A percentile compares a stretch with the other conserved stretches of the same genome.
phyloP scores from a whole-genome alignment of 1,140 invertebrate species.

The Holotrichia oblita region DNA sequence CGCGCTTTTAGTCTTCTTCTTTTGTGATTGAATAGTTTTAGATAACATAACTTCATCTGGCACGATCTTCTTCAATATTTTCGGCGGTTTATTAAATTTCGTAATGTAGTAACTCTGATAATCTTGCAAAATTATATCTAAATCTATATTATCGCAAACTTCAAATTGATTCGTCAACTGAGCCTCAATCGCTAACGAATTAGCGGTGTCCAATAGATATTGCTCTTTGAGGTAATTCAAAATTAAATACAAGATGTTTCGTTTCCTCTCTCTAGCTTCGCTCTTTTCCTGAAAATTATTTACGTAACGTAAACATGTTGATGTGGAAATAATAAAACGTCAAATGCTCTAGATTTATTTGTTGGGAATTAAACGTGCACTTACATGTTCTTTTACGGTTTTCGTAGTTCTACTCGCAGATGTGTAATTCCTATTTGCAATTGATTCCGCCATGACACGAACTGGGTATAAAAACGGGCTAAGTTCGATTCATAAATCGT shows the following conservation, averaged over 20 bases:
- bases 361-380: background rate
- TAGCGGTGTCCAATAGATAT: slow-evolving; percentile 72
- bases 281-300: slow-evolving; percentile 57
- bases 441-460: slow-evolving; percentile 12
- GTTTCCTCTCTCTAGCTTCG: slow-evolving; percentile 72
- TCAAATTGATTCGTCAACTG: slow-evolving; percentile 72
- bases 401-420: background rate
- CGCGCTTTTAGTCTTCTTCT: slow-evolving; percentile 5
- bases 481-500: no score
- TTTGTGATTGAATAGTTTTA: slow-evolving; percentile 25
- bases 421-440: slow-evolving; percentile 13
- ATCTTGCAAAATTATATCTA: slow-evolving; percentile 87
- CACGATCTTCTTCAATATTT: slow-evolving; percentile 67
- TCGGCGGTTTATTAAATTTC: slow-evolving; percentile 87
- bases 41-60: background rate
- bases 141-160: slow-evolving; percentile 91
- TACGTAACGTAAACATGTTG: background rate
- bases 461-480: background rate
- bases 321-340: background rate
- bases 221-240: slow-evolving; percentile 79
- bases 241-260: slow-evolving; percentile 81
- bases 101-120: slow-evolving; percentile 88
- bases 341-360: background rate
- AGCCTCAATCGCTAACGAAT: slow-evolving; percentile 74
- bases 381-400: slow-evolving; percentile 28